phyloP scores from a whole-genome alignment of 1,140 invertebrate genomes.

The Theocolax elegans region DNA sequence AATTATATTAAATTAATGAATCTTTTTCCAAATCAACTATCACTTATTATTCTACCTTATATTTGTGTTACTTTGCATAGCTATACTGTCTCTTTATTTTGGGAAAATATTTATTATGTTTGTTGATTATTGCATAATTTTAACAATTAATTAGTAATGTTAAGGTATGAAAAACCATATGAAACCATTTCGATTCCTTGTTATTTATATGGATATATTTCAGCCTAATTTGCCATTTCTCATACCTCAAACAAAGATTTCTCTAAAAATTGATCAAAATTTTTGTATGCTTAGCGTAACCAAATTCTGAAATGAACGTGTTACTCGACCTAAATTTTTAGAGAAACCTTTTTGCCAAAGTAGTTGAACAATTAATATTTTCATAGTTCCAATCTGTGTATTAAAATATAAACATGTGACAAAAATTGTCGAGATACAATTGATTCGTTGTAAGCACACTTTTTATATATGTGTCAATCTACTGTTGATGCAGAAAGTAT shows the following conservation, averaged over 20 bases:
- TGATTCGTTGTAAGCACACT: neutral
- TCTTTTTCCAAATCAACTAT: too few species aligned
- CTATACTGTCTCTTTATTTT: neutral
- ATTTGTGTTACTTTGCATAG: too few species aligned
- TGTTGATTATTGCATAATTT: neutral
- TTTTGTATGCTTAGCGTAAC: neutral
- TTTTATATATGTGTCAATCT: too few species aligned
- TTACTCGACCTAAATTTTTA: neutral
- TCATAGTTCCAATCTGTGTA: constrained; percentile 3
- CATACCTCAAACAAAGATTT: constrained; percentile 31
- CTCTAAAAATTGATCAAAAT: constrained; percentile 15
- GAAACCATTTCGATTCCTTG: neutral
- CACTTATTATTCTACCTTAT: too few species aligned
- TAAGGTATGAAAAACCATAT: neutral
- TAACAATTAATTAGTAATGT: neutral
- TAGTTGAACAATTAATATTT: constrained; percentile 33
- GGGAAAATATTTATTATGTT: too few species aligned
- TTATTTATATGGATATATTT: constrained; percentile 8
- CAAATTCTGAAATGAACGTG: neutral
- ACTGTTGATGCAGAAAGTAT: too few species aligned
- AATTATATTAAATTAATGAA: too few species aligned
- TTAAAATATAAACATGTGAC: neutral
- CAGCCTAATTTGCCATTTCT: constrained; percentile 33
- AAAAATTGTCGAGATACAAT: constrained; percentile 19
- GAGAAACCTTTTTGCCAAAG: constrained; percentile 38